Evolutionary conservation across 2,797 vertebrate species (phyloP), one percentile per base, ranked within the genome.

Genomic region (Alectoris magna): DNA sequence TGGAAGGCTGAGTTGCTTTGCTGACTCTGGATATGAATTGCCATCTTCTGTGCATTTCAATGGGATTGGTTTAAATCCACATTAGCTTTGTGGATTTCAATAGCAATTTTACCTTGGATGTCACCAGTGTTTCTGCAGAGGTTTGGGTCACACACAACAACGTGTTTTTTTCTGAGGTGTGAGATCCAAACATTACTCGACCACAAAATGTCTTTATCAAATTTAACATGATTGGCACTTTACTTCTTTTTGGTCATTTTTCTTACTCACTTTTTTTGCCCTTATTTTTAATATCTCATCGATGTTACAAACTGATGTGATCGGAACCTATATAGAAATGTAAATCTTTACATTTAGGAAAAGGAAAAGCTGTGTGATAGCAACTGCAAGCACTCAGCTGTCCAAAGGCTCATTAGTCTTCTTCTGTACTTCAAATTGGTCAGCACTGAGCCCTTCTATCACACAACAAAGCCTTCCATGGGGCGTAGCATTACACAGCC

Each of bases 361-460:
- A 70, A 74, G 19, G 8, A 74, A 74, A 51, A 58, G 17, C 38
- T 43, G 11, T 46, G 17, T 66, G 64, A 48, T 31, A 88, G 39
- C 51, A 87, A 41, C 39, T 75, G 36, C 41, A 88, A 62, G 39
- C 24, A 59, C 43, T 64, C 76, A 90, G 41, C 76, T 96, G 58
- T 93, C 75, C 59, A 53, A 89, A 84, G 93, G 67, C 91, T 96
- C 86, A 79, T 95, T 94, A 93, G 66, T 44, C 39, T 83, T 95
- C 75, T 67, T 89, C 87, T 69, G 59, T 81, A 56, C 84, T 93
- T 93, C 87, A 58, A 9, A 58, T n/a, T 46, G 43, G 85, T 9
- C 36, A 70, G 22, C 88, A 91, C 56, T 41, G 78, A 95, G 63
- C 67, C 78, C 59, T 95, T 93, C 81, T 62, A 88, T 48, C 66